Conservation (phyloP, 2,797 vertebrate genomes). For the Labroides dimidiatus region DNA sequence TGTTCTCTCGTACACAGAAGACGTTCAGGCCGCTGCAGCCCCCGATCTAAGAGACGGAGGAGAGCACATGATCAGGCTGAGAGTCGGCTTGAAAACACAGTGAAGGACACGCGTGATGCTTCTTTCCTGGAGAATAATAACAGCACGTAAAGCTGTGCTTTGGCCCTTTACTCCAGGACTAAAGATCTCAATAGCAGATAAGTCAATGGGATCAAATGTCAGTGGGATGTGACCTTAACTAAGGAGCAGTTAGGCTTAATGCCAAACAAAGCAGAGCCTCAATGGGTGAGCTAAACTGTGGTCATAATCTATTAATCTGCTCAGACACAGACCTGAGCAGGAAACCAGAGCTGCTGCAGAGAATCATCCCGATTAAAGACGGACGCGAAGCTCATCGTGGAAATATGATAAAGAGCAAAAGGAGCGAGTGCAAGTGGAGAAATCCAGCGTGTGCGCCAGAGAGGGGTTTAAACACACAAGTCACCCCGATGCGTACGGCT, state of each 20-base stretch:
- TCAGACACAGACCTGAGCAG: constrained; percentile 33
- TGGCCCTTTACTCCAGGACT: constrained; percentile 42
- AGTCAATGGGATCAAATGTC: constrained; percentile 39
- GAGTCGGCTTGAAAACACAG: not conserved
- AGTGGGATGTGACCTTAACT: constrained; percentile 69
- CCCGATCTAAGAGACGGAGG: constrained; percentile 87
- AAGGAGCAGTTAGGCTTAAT: constrained; percentile 69
- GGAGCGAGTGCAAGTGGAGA: too few relatives aligned
- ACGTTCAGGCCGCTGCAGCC: constrained; percentile 95
- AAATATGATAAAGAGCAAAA: not conserved
- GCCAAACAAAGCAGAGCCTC: constrained; percentile 50
- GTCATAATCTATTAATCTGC: constrained; percentile 59
- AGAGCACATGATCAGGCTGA: constrained; percentile 26
- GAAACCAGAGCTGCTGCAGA: constrained; percentile 18
- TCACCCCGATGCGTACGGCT: too few relatives aligned
- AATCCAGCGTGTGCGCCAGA: too few relatives aligned
- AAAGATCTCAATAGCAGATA: constrained; percentile 35
- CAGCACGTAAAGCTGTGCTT: not conserved
- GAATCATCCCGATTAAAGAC: constrained; percentile 44
- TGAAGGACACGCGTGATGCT: not conserved
- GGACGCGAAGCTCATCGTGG: constrained; percentile 31
- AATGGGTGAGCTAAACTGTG: constrained; percentile 51
- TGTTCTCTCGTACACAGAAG: constrained; percentile 95
- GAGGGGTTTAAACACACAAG: not conserved
- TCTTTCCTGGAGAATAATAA: not conserved